phyloP scores from a whole-genome alignment of 1,140 invertebrate species.

The Branchinecta lindahli region DNA sequence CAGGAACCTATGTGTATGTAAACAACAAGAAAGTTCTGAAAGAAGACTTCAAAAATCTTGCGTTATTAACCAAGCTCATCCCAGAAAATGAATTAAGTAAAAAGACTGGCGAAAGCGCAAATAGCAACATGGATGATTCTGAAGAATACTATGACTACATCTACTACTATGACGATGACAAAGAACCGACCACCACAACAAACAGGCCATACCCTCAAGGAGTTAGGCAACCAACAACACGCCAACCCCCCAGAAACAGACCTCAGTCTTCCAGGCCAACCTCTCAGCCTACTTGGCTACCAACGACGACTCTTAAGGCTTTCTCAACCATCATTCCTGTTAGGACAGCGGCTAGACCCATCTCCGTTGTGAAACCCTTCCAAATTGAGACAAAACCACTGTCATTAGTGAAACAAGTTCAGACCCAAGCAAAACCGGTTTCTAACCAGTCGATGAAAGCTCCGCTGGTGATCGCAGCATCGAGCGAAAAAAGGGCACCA shows the following conservation, averaged over 20 bases:
- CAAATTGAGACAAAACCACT: no score
- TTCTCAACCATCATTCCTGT: neutral
- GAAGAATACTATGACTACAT: neutral
- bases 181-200: neutral
- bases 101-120: neutral
- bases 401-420: no score
- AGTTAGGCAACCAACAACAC: neutral
- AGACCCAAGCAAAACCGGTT: no score
- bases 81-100: neutral
- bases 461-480: no score
- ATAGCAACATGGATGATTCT: neutral
- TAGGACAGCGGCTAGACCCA: neutral
- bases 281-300: neutral
- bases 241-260: neutral
- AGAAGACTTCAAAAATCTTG: neutral
- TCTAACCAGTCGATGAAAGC: no score
- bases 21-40: neutral
- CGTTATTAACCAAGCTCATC: neutral
- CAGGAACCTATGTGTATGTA: constrained; percentile 3
- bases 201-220: neutral
- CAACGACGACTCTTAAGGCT: neutral
- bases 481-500: no score
- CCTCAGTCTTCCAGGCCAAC: neutral
- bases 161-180: neutral
- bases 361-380: no score